These are phyloP conservation scores for Ctenopoma multispine DNA, from an alignment of 2,797 vertebrate genomes.

Conservation along the genomic window DNA sequence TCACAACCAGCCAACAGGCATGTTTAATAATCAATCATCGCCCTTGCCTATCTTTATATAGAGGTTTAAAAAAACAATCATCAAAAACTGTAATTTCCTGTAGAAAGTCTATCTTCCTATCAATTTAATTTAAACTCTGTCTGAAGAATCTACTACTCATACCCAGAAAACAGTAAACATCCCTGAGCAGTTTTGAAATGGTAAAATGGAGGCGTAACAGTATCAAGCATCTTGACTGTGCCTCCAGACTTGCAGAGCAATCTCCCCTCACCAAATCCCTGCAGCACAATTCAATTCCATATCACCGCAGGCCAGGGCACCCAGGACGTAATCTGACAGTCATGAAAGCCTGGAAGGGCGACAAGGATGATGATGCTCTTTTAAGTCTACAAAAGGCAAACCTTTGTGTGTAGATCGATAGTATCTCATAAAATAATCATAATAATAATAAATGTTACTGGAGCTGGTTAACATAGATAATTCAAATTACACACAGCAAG, in stretches of 20 bases:
- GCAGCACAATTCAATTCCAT: slow-evolving; percentile 76
- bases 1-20: background rate
- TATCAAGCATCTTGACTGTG: slow-evolving; percentile 55
- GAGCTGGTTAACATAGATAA: background rate
- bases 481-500: background rate
- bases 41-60: background rate
- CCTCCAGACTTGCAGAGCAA: slow-evolving; percentile 56
- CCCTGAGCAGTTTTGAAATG: slow-evolving; percentile 46
- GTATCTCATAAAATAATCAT: background rate
- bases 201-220: slow-evolving; percentile 53
- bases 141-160: slow-evolving; percentile 28
- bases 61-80: background rate
- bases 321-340: slow-evolving; percentile 65
- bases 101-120: slow-evolving; percentile 25
- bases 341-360: slow-evolving; percentile 58
- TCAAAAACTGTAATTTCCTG: slow-evolving; percentile 48
- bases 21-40: slow-evolving; percentile 26
- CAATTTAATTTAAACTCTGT: slow-evolving; percentile 38
- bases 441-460: background rate
- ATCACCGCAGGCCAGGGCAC: slow-evolving; percentile 66
- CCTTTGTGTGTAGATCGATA: slow-evolving; percentile 6
- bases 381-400: slow-evolving; percentile 37
- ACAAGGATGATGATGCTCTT: slow-evolving; percentile 35
- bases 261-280: slow-evolving; percentile 70
- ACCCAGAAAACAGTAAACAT: slow-evolving; percentile 38